These are phyloP conservation scores for Caenorhabditis sulstoni DNA, from an alignment of 2,888 invertebrate species.

Conservation along the genomic window DNA sequence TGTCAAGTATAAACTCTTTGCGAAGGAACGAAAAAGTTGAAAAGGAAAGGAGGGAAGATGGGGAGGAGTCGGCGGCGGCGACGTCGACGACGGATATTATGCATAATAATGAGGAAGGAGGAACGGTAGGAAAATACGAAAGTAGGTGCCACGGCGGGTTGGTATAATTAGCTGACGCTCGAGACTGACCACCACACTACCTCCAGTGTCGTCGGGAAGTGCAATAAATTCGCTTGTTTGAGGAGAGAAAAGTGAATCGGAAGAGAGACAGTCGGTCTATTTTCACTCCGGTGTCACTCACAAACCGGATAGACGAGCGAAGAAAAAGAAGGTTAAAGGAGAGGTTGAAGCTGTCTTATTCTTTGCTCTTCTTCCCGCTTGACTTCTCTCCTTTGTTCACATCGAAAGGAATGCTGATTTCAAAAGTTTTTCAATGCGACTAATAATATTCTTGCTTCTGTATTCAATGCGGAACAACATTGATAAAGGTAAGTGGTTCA, in stretches of 20 bases:
- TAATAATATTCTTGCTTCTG: slow-evolving; percentile 41
- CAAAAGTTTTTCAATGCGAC: slow-evolving; percentile 37
- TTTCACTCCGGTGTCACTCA: slow-evolving; percentile 55
- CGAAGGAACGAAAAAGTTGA: neutral
- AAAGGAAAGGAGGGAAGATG: slow-evolving; percentile 1
- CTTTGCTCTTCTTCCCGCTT: slow-evolving; percentile 12
- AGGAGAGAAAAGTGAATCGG: slow-evolving; percentile 38
- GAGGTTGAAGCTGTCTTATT: slow-evolving; percentile 17
- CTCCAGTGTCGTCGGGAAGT: slow-evolving; percentile 29
- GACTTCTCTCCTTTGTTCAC: neutral
- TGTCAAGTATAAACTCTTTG: slow-evolving; percentile 21
- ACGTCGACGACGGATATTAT: slow-evolving; percentile 34
- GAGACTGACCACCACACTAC: slow-evolving; percentile 21
- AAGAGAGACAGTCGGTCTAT: slow-evolving; percentile 35
- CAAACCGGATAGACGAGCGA: slow-evolving; percentile 37
- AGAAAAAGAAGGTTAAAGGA: slow-evolving; percentile 13
- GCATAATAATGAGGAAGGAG: slow-evolving; percentile 46
- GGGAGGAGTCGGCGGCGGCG: slow-evolving; percentile 33
- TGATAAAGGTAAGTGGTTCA: slow-evolving; percentile 33
- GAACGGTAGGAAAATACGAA: slow-evolving; percentile 15
- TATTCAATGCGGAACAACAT: slow-evolving; percentile 49
- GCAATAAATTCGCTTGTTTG: slow-evolving; percentile 51
- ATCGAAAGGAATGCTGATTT: slow-evolving; percentile 12
- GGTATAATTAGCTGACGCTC: slow-evolving; percentile 48
- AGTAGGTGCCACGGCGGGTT: slow-evolving; percentile 47